A percentile compares a stretch with the other conserved stretches of the same genome.
These are phyloP conservation scores for Latrodectus elegans DNA, from an alignment of 2,888 invertebrate species.

Conservation along the genomic window DNA sequence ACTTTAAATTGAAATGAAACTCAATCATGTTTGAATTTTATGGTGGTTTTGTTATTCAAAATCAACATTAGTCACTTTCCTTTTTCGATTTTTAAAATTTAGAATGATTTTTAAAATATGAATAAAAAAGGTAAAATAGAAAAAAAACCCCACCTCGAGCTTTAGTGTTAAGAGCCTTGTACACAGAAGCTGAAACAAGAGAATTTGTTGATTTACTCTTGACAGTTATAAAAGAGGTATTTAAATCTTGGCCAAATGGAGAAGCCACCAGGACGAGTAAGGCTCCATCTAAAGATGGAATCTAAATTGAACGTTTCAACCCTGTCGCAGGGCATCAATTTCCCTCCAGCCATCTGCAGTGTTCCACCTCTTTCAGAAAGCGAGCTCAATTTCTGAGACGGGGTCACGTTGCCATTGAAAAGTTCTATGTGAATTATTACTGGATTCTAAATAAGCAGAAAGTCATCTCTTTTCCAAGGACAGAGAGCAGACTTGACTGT, in stretches of 20 bases:
- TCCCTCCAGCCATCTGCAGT: neutral
- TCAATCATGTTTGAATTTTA: too few species aligned
- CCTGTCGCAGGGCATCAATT: neutral
- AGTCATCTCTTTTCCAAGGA: neutral
- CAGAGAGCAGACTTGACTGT: neutral
- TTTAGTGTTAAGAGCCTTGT: neutral
- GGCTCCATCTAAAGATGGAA: neutral
- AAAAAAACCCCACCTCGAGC: neutral
- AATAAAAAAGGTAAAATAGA: neutral
- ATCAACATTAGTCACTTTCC: too few species aligned
- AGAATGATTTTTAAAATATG: too few species aligned
- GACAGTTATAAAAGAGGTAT: constrained; percentile 1
- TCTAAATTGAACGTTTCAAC: neutral
- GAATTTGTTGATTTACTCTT: neutral
- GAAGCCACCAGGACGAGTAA: neutral
- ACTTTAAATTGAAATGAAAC: too few species aligned
- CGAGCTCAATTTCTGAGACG: neutral
- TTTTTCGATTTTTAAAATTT: too few species aligned
- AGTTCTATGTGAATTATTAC: neutral
- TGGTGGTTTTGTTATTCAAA: too few species aligned
- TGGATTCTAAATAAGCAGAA: neutral
- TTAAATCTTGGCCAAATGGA: neutral
- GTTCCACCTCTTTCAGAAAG: neutral
- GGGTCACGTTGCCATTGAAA: neutral
- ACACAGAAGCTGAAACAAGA: neutral